Conservation (phyloP, 2,113 vertebrate genomes). For the Cyanoderma ruficeps region DNA sequence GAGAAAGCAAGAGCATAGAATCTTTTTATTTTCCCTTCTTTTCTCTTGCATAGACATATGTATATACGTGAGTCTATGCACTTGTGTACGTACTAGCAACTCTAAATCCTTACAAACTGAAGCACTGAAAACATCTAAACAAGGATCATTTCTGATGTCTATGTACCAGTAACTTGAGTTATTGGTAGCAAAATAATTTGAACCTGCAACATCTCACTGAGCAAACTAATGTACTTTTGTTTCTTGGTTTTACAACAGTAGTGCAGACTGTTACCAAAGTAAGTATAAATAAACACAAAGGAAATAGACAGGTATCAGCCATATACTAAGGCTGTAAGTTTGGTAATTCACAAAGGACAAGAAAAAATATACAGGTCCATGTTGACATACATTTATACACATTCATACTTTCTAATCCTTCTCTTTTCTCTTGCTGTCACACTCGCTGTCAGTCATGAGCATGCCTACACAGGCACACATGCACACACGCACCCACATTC, state of each 20-base stretch:
- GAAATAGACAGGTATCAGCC: not conserved
- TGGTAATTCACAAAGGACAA: conserved; percentile 24
- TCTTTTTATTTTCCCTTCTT: not conserved
- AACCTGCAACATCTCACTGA: not conserved
- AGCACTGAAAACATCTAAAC: not conserved
- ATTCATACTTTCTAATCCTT: not conserved
- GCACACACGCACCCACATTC: not conserved
- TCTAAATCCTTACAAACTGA: not conserved
- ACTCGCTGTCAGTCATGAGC: not conserved
- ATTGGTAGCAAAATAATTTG: not conserved
- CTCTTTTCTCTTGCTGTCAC: conserved; percentile 11
- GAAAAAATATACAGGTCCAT: not conserved
- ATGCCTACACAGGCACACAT: not conserved
- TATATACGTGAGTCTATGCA: rapidly evolving
- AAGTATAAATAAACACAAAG: not conserved
- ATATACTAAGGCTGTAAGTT: not conserved
- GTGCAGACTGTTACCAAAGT: not conserved
- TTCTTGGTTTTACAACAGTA: not conserved
- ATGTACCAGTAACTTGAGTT: not conserved
- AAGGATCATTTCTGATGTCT: not conserved
- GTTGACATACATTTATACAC: not conserved
- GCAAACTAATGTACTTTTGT: not conserved
- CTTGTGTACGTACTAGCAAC: not conserved
- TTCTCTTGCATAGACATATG: not conserved
- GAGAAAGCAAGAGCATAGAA: not conserved